phyloP scores from a whole-genome alignment of 2,113 vertebrate species.

The Scartelaos histophorus region DNA sequence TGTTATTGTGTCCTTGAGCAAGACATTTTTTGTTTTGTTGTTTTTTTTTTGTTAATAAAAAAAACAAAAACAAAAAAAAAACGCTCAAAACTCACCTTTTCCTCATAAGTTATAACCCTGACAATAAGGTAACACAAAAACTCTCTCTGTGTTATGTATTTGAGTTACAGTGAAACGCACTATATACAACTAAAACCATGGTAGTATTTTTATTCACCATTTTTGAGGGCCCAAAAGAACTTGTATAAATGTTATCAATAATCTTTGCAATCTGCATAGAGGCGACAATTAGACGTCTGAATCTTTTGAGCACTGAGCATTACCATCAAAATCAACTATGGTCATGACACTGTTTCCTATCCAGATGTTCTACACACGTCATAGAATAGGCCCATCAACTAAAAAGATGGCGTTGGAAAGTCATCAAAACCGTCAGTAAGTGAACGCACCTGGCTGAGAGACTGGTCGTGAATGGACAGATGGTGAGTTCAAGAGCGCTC shows the following conservation, averaged over 20 bases:
- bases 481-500: conserved; percentile 22
- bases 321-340: neutral
- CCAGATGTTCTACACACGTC: neutral
- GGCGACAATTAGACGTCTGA: neutral
- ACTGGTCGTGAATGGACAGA: conserved; percentile 22
- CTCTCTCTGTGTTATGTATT: no score
- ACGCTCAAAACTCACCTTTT: no score
- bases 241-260: neutral
- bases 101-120: no score
- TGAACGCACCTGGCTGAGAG: conserved; percentile 15
- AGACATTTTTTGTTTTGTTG: no score
- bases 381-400: neutral
- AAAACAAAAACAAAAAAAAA: no score
- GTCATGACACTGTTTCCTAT: neutral
- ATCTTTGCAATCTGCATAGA: neutral
- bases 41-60: no score
- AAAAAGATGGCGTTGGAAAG: neutral
- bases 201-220: no score
- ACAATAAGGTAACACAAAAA: no score
- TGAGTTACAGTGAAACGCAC: no score
- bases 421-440: neutral
- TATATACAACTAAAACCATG: no score
- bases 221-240: no score
- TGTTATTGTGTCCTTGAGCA: no score
- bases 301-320: neutral